Evolutionary conservation across 2,113 vertebrate species (phyloP).

Genomic region (Urocitellus parryii): DNA sequence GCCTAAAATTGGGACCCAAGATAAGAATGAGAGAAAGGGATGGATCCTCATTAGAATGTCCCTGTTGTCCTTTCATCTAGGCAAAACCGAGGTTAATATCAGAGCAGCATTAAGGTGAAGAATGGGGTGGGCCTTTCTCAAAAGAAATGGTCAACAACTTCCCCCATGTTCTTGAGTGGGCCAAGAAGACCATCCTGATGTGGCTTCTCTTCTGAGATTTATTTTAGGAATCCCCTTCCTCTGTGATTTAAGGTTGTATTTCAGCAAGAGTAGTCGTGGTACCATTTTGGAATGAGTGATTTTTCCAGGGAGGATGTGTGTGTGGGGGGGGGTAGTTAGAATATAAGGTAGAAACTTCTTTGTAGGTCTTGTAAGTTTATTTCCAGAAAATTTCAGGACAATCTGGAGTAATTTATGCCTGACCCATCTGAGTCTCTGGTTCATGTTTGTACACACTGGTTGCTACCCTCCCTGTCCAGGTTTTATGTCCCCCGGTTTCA

Average conservation of each 20-base stretch:
- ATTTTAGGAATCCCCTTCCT: constrained; percentile 17
- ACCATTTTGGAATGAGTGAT: constrained; percentile 65
- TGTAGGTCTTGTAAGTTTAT: constrained; percentile 66
- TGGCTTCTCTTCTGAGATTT: constrained; percentile 6
- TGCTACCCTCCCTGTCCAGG: constrained; percentile 86
- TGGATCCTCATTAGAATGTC: not conserved
- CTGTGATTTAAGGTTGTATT: not conserved
- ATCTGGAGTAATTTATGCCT: constrained; percentile 83
- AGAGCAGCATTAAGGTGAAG: not conserved
- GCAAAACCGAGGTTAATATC: not conserved
- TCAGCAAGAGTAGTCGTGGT: not conserved
- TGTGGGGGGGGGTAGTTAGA: not conserved
- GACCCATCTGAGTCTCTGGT: constrained; percentile 82
- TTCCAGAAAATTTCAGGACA: constrained; percentile 61
- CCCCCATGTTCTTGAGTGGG: not conserved
- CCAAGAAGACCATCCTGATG: not conserved
- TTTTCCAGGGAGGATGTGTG: not conserved
- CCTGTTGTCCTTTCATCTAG: not conserved
- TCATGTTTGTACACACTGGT: constrained; percentile 93
- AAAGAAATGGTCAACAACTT: not conserved
- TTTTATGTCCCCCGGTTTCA: constrained; percentile 72
- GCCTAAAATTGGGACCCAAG: constrained; percentile 10
- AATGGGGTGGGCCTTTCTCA: rapidly evolving
- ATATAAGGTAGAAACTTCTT: not conserved
- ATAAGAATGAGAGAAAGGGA: not conserved